These are phyloP conservation scores for Meloe dianella DNA, from an alignment of 2,888 invertebrate species.

Conservation along the genomic window DNA sequence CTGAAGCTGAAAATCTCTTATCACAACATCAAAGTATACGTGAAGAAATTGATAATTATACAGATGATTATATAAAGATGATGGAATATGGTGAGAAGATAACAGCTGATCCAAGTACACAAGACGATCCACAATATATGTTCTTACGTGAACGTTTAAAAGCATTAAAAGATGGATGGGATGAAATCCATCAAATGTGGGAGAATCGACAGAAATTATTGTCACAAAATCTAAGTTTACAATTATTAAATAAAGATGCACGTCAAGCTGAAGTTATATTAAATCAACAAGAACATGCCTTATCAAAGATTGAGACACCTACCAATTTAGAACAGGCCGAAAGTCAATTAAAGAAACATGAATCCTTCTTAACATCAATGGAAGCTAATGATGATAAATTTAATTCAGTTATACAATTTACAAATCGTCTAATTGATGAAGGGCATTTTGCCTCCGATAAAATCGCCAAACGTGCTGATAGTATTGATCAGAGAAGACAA, in stretches of 20 bases:
- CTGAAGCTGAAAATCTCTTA: slow-evolving; percentile 96
- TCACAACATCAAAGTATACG: slow-evolving; percentile 98
- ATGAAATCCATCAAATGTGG: slow-evolving; percentile 99
- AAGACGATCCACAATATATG: slow-evolving; percentile 99
- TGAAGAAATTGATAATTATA: slow-evolving; percentile 99
- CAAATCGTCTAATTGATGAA: slow-evolving; percentile 87
- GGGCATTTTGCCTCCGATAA: slow-evolving; percentile 97
- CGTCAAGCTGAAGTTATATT: slow-evolving; percentile 97
- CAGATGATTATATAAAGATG: slow-evolving; percentile 95
- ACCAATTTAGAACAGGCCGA: slow-evolving; percentile 95
- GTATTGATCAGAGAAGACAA: slow-evolving; percentile 87
- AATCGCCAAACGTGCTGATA: slow-evolving; percentile 94
- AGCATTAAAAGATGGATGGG: slow-evolving; percentile 99
- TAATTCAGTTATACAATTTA: slow-evolving; percentile 94
- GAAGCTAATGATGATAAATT: slow-evolving; percentile 99
- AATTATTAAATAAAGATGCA: slow-evolving; percentile 95
- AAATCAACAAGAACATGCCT: slow-evolving; percentile 96
- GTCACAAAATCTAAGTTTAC: slow-evolving; percentile 93
- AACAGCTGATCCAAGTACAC: slow-evolving; percentile 84
- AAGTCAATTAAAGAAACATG: slow-evolving; percentile 95
- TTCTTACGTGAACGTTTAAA: slow-evolving; percentile 97
- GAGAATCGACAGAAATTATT: slow-evolving; percentile 95
- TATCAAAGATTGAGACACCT: slow-evolving; percentile 96
- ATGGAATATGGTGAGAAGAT: slow-evolving; percentile 98
- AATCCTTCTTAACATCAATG: slow-evolving; percentile 99